Base-by-base conservation (phyloP, 2,888 invertebrate genomes). In the Luffia ferchaultella region DNA sequence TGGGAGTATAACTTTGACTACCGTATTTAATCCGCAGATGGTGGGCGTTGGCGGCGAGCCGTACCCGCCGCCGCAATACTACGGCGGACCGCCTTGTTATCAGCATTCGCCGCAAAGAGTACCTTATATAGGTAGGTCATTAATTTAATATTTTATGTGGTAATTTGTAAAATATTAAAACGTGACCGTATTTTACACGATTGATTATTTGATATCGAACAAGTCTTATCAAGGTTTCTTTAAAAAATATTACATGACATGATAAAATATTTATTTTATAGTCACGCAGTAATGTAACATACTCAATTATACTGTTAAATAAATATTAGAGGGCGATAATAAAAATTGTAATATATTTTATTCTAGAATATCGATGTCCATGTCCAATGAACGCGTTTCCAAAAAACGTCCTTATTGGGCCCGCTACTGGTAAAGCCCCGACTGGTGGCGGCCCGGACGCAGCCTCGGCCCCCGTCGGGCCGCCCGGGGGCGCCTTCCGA, bases 371-470 rank as follows among this genome's bases (percentile, higher is more conserved):
- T 53, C 74, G 80, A 61, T 94, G 95, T 83, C 93, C 94, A 67
- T 95, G 94, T 88, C 93, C 94, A 85, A 89, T 93, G 88, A 93
- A 93, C 87, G 90, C 93, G 89, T 95, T 93, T 95, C 93, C 95
- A 95, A 95, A 95, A 95, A 95, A 95, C 95, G 95, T 92, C 91
- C 93, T 90, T 93, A 93, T 94, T 95, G 95, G 95, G 90, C 94
- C 94, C 93, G 94, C 93, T 94, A 93, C 93, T 94, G 94, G 94
- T 93, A 93, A 93, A 90, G 90, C 91, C 91, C 93, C 93, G 89
- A 85, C 87, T 82, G 85, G 88, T 85, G 85, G 85, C 85, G 88
- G 85, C 83, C 83, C 79, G 60, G 68, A 63, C 58, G 79, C 78
- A 70, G 66, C 71, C 46, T 65, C 71, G 58, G 65, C 71, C 54